Evolutionary conservation across 2,888 invertebrate species (phyloP).

Genomic region (Oxyteleia sp.): DNA sequence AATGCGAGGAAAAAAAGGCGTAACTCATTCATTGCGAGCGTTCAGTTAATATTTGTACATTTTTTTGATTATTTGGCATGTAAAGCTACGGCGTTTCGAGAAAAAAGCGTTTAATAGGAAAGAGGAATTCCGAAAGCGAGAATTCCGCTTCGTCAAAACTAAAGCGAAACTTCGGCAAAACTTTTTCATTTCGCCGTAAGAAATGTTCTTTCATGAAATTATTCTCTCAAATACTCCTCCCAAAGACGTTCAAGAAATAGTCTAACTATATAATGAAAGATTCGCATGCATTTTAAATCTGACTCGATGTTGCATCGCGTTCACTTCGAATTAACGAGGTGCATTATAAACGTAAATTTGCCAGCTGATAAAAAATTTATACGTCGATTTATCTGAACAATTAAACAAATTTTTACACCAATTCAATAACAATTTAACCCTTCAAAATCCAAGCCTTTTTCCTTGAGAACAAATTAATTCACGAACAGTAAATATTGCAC

Average conservation of each 20-base stretch:
- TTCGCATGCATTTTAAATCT: constrained; percentile 32
- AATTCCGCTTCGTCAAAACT: constrained; percentile 65
- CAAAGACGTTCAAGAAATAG: constrained; percentile 21
- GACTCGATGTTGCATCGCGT: neutral
- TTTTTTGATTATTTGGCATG: constrained; percentile 40
- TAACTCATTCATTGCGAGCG: neutral
- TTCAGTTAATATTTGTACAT: constrained; percentile 39
- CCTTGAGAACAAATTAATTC: no score
- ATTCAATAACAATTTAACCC: no score
- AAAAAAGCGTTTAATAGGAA: constrained; percentile 52
- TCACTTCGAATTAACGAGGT: neutral
- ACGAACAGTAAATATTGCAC: no score
- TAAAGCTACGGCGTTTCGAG: constrained; percentile 39
- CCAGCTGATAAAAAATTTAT: neutral
- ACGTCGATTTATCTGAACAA: no score
- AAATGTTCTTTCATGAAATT: constrained; percentile 63
- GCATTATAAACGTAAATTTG: neutral
- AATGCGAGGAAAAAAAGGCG: neutral
- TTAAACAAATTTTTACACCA: no score
- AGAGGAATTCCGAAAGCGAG: constrained; percentile 36
- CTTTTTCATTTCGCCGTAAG: constrained; percentile 77
- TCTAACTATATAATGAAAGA: constrained; percentile 22
- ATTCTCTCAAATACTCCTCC: constrained; percentile 48
- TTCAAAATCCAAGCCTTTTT: no score
- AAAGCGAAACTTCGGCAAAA: constrained; percentile 76